Evolutionary conservation across 92 coral and sea anemone species (phyloP).

Genomic region (Montipora capitata): DNA sequence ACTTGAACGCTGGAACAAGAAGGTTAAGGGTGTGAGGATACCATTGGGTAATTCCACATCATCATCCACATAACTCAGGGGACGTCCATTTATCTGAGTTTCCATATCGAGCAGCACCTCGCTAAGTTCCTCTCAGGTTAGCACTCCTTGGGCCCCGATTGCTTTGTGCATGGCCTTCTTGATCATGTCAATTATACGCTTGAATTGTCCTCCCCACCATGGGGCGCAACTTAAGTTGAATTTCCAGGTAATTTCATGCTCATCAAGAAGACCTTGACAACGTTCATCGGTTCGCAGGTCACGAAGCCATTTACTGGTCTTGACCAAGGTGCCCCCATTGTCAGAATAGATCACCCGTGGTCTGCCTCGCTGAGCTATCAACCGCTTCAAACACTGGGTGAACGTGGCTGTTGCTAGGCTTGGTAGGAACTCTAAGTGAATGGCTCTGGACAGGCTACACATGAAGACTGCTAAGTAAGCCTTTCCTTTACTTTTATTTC

Average conservation of each 20-base stretch:
- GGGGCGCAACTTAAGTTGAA: slow-evolving; percentile 53
- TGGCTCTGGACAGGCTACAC: slow-evolving; percentile 53
- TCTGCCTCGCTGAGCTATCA: too few species aligned
- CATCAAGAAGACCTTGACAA: slow-evolving; percentile 11
- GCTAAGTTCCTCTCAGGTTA: slow-evolving; percentile 33
- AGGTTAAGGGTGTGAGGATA: slow-evolving; percentile 11
- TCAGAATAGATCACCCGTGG: slow-evolving; percentile 55
- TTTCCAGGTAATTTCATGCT: slow-evolving; percentile 34
- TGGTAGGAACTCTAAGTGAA: slow-evolving; percentile 21
- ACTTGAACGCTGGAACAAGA: slow-evolving; percentile 42
- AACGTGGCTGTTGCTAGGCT: slow-evolving; percentile 54
- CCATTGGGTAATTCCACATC: slow-evolving; percentile 1
- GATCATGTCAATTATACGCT: slow-evolving; percentile 20
- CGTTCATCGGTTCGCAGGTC: slow-evolving; percentile 1
- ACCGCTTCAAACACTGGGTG: too few species aligned
- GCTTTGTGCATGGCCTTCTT: slow-evolving; percentile 23
- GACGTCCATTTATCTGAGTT: slow-evolving; percentile 32
- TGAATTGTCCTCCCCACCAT: slow-evolving; percentile 43
- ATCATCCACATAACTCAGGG: slow-evolving; percentile 25
- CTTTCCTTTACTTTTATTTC: slow-evolving; percentile 19
- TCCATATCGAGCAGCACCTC: slow-evolving; percentile 44
- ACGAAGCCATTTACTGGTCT: slow-evolving; percentile 5
- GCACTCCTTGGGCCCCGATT: slow-evolving; percentile 12
- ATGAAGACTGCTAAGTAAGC: slow-evolving; percentile 36
- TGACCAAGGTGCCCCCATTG: slow-evolving; percentile 42